phyloP scores from a whole-genome alignment of 2,797 vertebrate species.

The Brachyrhaphis roseni region DNA sequence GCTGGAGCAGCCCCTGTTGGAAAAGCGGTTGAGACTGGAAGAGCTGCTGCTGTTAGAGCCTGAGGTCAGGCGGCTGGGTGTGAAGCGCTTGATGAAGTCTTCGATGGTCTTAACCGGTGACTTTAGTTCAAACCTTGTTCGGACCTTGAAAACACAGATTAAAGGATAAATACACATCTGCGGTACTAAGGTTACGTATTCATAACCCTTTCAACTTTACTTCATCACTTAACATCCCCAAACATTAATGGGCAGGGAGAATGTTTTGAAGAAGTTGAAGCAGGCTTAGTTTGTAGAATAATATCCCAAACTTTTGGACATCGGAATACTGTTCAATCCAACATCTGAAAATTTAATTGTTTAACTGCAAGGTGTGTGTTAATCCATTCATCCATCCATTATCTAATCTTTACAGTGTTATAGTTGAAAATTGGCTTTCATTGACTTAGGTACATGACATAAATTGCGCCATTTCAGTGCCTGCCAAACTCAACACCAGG shows the following conservation, averaged over 20 bases:
- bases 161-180: neutral
- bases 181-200: neutral
- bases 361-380: neutral
- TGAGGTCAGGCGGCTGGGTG: constrained; percentile 91
- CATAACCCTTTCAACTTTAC: neutral
- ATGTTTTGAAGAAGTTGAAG: neutral
- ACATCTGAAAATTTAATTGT: neutral
- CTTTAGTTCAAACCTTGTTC: constrained; percentile 89
- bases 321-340: neutral
- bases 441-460: too few species aligned
- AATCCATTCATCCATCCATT: neutral
- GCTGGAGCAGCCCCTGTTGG: constrained; percentile 80
- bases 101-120: constrained; percentile 97
- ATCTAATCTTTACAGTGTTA: neutral
- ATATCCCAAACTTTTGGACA: neutral
- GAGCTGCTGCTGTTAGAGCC: constrained; percentile 92
- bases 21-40: constrained; percentile 86
- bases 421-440: too few species aligned
- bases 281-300: neutral
- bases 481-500: too few species aligned
- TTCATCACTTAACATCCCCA: neutral
- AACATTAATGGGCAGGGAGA: neutral
- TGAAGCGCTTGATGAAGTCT: constrained; percentile 94
- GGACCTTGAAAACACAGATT: constrained; percentile 78
- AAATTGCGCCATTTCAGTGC: too few species aligned